Conservation (phyloP, 2,888 invertebrate species). For the Sesia apiformis region DNA sequence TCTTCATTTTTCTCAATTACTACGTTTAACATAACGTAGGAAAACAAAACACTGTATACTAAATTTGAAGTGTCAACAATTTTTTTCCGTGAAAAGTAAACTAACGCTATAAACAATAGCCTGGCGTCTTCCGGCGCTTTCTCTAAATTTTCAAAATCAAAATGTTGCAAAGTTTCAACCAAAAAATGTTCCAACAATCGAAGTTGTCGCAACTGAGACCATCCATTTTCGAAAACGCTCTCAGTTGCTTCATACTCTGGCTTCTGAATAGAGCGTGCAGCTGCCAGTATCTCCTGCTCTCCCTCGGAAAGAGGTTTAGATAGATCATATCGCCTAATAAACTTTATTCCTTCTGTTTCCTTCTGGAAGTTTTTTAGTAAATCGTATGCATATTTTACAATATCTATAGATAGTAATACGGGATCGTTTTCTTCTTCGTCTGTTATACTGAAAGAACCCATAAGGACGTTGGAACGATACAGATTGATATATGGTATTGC, state of each 20-base stretch:
- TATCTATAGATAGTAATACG: slow-evolving; percentile 19
- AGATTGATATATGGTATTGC: slow-evolving; percentile 14
- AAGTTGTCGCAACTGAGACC: slow-evolving; percentile 10
- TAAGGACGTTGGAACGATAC: slow-evolving; percentile 7
- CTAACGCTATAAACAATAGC: slow-evolving; percentile 23
- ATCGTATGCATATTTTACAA: slow-evolving; percentile 29
- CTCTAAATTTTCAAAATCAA: slow-evolving; percentile 12
- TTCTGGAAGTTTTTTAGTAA: slow-evolving; percentile 24
- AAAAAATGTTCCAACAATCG: slow-evolving; percentile 20
- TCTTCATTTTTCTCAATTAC: slow-evolving; percentile 8
- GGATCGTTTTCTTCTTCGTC: slow-evolving; percentile 15
- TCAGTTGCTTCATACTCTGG: slow-evolving; percentile 16
- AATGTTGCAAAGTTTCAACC: slow-evolving; percentile 7
- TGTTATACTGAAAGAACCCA: slow-evolving; percentile 11
- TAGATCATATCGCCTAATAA: neutral
- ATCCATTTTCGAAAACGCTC: slow-evolving; percentile 32
- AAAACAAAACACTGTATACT: slow-evolving; percentile 22
- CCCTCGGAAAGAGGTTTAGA: neutral
- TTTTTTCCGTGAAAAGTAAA: slow-evolving; percentile 23
- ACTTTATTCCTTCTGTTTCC: neutral
- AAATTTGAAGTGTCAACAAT: slow-evolving; percentile 9
- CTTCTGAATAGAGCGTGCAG: slow-evolving; percentile 10
- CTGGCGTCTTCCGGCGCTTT: slow-evolving; percentile 17
- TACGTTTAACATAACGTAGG: slow-evolving; percentile 19
- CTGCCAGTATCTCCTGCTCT: neutral